Evolutionary conservation across 1,140 invertebrate genomes (phyloP), one percentile per base, ranked within the genome.

Genomic region (Orchesella cincta): DNA sequence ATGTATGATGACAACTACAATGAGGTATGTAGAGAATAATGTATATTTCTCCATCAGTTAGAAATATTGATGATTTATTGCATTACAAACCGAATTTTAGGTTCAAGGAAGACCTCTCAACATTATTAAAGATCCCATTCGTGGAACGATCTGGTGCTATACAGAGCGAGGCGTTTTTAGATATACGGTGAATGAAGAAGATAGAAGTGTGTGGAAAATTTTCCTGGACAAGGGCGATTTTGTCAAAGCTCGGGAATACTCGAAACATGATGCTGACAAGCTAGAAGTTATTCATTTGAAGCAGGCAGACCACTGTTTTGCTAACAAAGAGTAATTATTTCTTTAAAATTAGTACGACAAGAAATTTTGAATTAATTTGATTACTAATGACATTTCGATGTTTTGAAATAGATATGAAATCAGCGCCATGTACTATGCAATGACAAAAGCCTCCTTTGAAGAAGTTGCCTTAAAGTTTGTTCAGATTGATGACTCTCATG

Each of bases 391-490:
- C 23, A 77, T 77, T 82, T 51, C 62, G 1, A 33, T 62, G 3
- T 39, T 83, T 82, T n/a, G n/a, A n/a, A n/a, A 18, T 70, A 91
- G 90, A 72, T 93, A 92, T 83, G 89, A 93, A 77, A 89, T 91
- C 80, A 96, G 95, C 86, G 97, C 96, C 0, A 86, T 91, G 77
- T 90, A 93, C 75, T 98, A 93, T 86, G 94, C 96, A 0, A 90
- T 94, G 82, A 96, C 94, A 0, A 90, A 93, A 82, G 92, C 91
- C n/a, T 94, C 94, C 18, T 98, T 98, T 86, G 96, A 98, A 87
- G 94, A 95, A 84, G 90, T 98, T 29, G 93, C 94, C 46, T 87
- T 98, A 0, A 98, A 98, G 85, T 98, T 98, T 85, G 88, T 98
- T 67, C 89, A 94, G 85, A 87, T 92, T 3, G 88, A 92, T 73